phyloP scores from a whole-genome alignment of 1,140 invertebrate genomes.

The Aphaenogaster floridana region DNA sequence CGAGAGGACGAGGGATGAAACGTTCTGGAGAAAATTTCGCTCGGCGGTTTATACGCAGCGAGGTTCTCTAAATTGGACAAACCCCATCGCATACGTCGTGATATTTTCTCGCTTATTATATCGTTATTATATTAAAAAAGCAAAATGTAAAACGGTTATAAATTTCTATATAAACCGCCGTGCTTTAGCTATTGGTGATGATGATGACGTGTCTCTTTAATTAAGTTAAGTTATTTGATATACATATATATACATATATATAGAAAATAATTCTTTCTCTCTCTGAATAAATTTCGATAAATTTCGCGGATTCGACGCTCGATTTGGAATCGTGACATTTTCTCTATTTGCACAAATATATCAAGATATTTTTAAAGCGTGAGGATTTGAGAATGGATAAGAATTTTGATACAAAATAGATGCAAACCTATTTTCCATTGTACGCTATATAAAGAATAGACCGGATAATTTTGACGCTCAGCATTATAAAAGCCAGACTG shows the following conservation, averaged over 20 bases:
- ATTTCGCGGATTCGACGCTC: not conserved
- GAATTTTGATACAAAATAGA: not conserved
- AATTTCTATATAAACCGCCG: not conserved
- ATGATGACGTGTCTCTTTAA: not conserved
- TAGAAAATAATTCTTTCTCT: not conserved
- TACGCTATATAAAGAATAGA: not conserved
- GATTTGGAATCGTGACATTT: not conserved
- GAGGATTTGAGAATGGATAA: not conserved
- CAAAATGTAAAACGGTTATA: not conserved
- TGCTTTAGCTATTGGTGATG: not conserved
- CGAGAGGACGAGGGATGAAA: slow-evolving; percentile 55
- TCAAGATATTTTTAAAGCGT: not conserved
- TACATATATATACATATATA: not conserved
- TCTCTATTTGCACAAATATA: not conserved
- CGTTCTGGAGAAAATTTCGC: slow-evolving; percentile 60
- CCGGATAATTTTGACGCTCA: not conserved
- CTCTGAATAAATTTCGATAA: not conserved
- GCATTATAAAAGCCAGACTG: not conserved
- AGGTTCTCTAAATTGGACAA: slow-evolving; percentile 25
- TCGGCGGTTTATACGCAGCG: slow-evolving; percentile 41
- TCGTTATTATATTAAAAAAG: not conserved
- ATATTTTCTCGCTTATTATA: slow-evolving; percentile 32
- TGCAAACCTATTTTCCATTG: not conserved
- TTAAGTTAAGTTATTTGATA: not conserved
- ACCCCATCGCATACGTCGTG: not conserved